phyloP scores from a whole-genome alignment of 2,113 vertebrate genomes.

The Sphaerodactylus townsendi region DNA sequence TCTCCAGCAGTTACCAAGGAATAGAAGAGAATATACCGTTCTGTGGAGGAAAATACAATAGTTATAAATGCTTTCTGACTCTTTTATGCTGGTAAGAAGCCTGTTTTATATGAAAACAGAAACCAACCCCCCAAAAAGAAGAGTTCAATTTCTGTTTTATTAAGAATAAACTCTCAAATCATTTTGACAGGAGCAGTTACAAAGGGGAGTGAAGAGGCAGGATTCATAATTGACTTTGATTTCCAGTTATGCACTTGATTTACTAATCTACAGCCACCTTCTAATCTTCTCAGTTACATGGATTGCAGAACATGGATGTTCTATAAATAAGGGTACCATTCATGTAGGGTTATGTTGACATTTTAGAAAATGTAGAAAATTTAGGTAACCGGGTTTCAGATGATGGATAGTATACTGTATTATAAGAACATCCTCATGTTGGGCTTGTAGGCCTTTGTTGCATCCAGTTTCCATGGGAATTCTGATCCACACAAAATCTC shows the following conservation, averaged over 20 bases:
- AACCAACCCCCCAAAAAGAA: background rate
- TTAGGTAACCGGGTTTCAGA: too few relatives aligned
- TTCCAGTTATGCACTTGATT: background rate
- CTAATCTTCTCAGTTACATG: background rate
- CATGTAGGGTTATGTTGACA: background rate
- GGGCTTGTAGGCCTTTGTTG: background rate
- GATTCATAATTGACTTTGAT: background rate
- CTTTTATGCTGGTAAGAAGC: constrained; percentile 6
- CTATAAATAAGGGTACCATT: rapidly evolving
- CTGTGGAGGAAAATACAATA: background rate
- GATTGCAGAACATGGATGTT: background rate
- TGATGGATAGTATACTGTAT: too few relatives aligned
- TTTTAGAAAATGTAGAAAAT: too few relatives aligned
- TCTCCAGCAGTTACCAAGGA: background rate
- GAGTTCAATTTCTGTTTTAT: background rate
- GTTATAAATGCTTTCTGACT: background rate
- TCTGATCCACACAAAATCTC: background rate
- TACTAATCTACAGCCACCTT: background rate
- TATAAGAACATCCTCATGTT: background rate
- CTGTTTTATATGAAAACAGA: background rate
- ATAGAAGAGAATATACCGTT: background rate
- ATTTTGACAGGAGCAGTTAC: background rate
- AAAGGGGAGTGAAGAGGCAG: background rate
- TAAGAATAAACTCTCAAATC: background rate
- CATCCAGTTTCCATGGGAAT: background rate